phyloP scores from a whole-genome alignment of 2,888 invertebrate species.

The Omphaloscelis lunosa region DNA sequence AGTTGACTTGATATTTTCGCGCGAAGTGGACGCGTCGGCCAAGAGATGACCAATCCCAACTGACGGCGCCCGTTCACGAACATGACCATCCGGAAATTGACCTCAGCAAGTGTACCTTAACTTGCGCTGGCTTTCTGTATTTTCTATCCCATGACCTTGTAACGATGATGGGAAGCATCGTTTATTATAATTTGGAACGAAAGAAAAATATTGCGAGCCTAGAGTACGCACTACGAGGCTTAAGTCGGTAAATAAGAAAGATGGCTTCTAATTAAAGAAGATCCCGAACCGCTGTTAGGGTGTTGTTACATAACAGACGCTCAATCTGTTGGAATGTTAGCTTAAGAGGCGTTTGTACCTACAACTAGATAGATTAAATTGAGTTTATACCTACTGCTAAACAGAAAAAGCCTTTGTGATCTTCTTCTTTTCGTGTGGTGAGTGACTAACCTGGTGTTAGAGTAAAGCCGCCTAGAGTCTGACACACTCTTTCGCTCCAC shows the following conservation, averaged over 20 bases:
- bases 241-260: conserved; percentile 52
- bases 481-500: no score
- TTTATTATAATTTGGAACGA: conserved; percentile 51
- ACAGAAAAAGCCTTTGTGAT: not conserved
- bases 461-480: no score
- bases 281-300: conserved; percentile 18
- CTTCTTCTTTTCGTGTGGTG: no score
- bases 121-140: conserved; percentile 5
- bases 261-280: conserved; percentile 52
- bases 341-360: conserved; percentile 7
- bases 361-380: conserved; percentile 10
- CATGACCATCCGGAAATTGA: not conserved
- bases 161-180: conserved; percentile 34
- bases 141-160: not conserved
- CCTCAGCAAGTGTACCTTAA: not conserved
- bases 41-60: no score
- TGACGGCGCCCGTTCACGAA: no score
- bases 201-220: conserved; percentile 23
- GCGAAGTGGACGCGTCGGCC: no score
- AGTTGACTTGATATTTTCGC: no score
- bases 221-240: conserved; percentile 27
- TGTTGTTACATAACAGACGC: conserved; percentile 16
- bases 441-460: no score
- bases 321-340: conserved; percentile 23
- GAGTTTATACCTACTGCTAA: not conserved